Conservation (phyloP, 2,113 vertebrate species). For the Centropus unirufus region DNA sequence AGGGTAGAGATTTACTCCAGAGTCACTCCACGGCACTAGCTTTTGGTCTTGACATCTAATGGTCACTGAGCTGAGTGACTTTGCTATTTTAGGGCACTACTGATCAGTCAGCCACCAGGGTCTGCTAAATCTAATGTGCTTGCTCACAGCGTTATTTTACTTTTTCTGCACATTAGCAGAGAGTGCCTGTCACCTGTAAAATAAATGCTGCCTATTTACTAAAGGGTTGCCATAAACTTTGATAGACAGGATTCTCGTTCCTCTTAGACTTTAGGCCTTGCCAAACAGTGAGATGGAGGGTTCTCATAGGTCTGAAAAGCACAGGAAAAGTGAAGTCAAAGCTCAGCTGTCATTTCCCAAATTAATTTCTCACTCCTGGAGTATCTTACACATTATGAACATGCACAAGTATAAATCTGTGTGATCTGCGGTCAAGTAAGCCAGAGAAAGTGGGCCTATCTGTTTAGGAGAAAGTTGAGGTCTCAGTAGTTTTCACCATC, state of each 20-base stretch:
- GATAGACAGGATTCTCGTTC: neutral
- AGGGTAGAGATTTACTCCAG: neutral
- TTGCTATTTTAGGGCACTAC: neutral
- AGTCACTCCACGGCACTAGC: neutral
- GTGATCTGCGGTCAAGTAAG: neutral
- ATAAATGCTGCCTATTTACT: neutral
- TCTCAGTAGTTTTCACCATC: neutral
- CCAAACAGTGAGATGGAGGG: neutral
- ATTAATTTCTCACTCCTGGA: neutral
- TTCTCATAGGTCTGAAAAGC: neutral
- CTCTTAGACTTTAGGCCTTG: neutral
- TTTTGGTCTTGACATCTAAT: neutral
- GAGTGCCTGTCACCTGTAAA: neutral
- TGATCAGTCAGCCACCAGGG: neutral
- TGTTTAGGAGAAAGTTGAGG: neutral
- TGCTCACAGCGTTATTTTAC: neutral
- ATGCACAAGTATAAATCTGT: neutral
- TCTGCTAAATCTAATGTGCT: fast-evolving
- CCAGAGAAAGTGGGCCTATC: fast-evolving
- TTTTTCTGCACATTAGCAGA: neutral
- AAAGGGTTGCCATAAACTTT: neutral
- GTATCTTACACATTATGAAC: neutral
- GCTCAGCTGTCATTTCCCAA: neutral
- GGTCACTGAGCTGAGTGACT: neutral
- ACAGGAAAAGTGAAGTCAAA: neutral